phyloP scores from a whole-genome alignment of 2,888 invertebrate species.

The Apoda limacodes region DNA sequence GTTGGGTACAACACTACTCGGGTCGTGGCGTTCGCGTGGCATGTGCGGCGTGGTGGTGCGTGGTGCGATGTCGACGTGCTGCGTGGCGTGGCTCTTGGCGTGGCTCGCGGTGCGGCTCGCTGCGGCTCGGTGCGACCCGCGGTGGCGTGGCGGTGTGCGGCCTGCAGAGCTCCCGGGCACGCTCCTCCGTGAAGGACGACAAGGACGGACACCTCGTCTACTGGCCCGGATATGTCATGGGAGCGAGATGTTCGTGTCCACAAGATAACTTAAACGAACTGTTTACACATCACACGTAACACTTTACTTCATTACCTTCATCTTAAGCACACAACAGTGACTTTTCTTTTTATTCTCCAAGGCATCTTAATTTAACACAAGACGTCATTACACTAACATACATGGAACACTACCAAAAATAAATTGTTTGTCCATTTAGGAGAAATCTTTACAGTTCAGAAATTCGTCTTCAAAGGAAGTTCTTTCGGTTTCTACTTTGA shows the following conservation, averaged over 20 bases:
- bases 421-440: too few relatives aligned
- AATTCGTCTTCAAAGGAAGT: too few relatives aligned
- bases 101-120: conserved; percentile 24
- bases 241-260: conserved; percentile 99
- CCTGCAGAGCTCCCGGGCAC: conserved; percentile 84
- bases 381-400: too few relatives aligned
- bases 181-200: conserved; percentile 97
- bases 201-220: conserved; percentile 99
- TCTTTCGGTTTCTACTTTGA: too few relatives aligned
- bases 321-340: too few relatives aligned
- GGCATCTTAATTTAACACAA: too few relatives aligned
- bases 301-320: too few relatives aligned
- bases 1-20: conserved; percentile 72
- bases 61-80: conserved; percentile 25
- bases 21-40: conserved; percentile 69
- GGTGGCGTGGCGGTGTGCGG: conserved; percentile 32
- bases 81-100: conserved; percentile 26
- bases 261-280: conserved; percentile 59
- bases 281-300: conserved; percentile 23
- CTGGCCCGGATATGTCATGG: conserved; percentile 98
- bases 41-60: conserved; percentile 54
- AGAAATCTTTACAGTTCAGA: too few relatives aligned
- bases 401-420: too few relatives aligned
- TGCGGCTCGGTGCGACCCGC: conserved; percentile 19
- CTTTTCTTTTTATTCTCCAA: too few relatives aligned